Percentiles rank a stretch among this genome's conserved stretches.
These are phyloP conservation scores for Damaliscus lunatus DNA, from an alignment of 2,113 vertebrate species.

Conservation along the genomic window DNA sequence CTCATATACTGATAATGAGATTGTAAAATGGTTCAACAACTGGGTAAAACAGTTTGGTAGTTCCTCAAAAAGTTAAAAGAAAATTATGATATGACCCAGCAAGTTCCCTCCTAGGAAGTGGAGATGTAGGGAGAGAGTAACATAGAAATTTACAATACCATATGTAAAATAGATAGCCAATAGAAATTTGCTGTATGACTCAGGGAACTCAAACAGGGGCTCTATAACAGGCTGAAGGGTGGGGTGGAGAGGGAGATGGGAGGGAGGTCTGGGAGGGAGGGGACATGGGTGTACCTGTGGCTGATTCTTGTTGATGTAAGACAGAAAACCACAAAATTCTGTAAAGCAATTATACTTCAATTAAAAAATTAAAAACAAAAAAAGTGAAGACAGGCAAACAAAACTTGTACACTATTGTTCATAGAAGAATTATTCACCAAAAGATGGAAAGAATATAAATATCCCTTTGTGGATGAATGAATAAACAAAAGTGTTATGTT, in stretches of 20 bases:
- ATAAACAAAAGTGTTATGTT: constrained; percentile 8
- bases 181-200: neutral
- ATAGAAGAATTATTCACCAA: neutral
- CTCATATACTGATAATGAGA: neutral
- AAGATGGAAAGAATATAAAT: neutral
- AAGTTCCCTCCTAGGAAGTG: neutral
- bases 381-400: constrained; percentile 17
- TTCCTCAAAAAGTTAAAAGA: neutral
- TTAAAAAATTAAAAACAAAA: neutral
- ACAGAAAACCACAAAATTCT: neutral
- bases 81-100: neutral
- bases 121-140: neutral
- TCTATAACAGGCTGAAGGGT: neutral
- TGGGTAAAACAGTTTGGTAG: neutral
- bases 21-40: neutral
- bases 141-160: neutral
- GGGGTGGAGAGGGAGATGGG: neutral
- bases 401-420: neutral
- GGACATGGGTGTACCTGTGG: neutral
- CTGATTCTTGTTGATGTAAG: neutral
- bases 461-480: neutral
- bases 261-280: neutral
- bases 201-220: neutral
- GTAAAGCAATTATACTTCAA: neutral
- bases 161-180: neutral